Evolutionary conservation across 37 sponge, comb jelly and placozoan species (phyloP), one percentile per base, ranked within the genome.

Genomic region (Spongilla lacustris): DNA sequence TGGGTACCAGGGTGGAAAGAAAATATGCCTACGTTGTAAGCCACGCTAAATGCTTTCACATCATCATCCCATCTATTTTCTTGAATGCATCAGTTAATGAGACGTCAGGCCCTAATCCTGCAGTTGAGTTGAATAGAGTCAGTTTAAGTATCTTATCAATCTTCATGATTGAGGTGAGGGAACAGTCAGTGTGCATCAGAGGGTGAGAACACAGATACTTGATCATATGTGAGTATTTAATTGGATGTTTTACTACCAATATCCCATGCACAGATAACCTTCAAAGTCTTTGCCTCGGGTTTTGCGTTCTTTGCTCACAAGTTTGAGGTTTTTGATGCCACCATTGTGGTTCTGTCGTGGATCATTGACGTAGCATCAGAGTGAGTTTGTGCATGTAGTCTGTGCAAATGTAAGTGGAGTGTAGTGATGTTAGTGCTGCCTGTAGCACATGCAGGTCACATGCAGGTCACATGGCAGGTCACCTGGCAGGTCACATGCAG

Each of bases 311-410:
- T 34, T 29, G 82, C 86, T 37, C 91, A 93, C 81, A 93, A 90
- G 77, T 86, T 93, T 74, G 94, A 93, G 80, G 89, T 91, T 30
- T 93, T 96, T 86, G 96, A 96, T 38, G 96, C 85, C 23, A 36
- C 84, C 28, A 69, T 96, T 69, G 96, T 96, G n/a, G 66, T 96
- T 12, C 67, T 93, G 33, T 96, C 96, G 19, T 96, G 93, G 74
- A 67, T 85, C 27, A 79, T 96, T 80, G 96, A 96, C 38, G 66
- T 93, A 50, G 90, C 92, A 14, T 91, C 91, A 4, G 33, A 84
- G 89, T 90, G 30, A 86, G 92, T 35, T 32, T 0, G 12, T 8
- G 9, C 10, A 69, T 27, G 25, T 27, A 28, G 4, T 4, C 46
- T 46, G 8, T 46, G 46, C 46, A 10, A 10, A 46, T 46, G 46